phyloP scores from a whole-genome alignment of 2,113 vertebrate species.

The Charadrius vociferus region DNA sequence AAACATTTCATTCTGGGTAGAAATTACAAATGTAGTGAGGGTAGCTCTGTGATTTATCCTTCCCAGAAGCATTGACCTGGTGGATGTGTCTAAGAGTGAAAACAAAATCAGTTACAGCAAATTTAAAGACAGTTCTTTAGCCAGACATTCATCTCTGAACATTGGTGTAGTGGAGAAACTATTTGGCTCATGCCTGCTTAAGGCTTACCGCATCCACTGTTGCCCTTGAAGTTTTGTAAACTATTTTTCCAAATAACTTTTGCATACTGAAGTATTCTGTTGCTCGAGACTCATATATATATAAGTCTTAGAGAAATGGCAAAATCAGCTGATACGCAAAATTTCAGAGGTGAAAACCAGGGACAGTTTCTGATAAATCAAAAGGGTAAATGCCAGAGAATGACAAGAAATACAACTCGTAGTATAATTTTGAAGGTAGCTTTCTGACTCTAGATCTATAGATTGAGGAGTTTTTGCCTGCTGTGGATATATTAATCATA shows the following conservation, averaged over 20 bases:
- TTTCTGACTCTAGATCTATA: neutral
- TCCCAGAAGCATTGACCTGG: neutral
- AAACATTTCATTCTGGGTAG: neutral
- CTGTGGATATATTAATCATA: neutral
- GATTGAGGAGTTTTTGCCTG: neutral
- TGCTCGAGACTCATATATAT: neutral
- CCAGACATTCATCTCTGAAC: neutral
- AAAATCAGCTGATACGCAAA: neutral
- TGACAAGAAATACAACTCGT: neutral
- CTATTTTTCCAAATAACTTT: neutral
- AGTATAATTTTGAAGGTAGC: neutral
- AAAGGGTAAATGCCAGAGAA: neutral
- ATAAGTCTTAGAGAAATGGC: neutral
- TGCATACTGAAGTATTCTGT: neutral
- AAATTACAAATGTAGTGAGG: neutral
- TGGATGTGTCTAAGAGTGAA: neutral
- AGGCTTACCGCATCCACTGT: neutral
- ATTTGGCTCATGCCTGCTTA: neutral
- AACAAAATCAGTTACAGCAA: neutral
- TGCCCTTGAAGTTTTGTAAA: neutral
- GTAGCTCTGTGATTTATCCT: slow-evolving; percentile 28
- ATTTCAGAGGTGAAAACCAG: neutral
- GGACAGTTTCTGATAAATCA: neutral
- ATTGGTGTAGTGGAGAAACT: neutral
- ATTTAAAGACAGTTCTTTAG: neutral